phyloP scores from a whole-genome alignment of 2,888 invertebrate species.

The Hypercompe scribonia region DNA sequence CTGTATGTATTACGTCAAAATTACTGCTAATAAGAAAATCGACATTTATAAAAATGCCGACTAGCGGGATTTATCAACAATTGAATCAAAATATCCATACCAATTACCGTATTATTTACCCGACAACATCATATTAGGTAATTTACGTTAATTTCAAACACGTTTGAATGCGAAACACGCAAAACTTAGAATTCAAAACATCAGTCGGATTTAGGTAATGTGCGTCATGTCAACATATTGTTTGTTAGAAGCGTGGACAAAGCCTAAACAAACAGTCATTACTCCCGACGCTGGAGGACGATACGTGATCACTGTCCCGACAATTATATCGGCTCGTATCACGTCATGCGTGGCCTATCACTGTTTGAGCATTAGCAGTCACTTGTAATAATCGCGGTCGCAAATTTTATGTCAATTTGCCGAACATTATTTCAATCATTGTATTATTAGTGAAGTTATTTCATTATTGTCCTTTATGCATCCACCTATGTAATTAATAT shows the following conservation, averaged over 20 bases:
- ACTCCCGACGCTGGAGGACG: conserved; percentile 55
- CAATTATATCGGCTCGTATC: conserved; percentile 51
- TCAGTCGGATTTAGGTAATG: conserved; percentile 72
- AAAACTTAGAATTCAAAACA: conserved; percentile 60
- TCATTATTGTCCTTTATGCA: not conserved
- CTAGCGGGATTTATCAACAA: not conserved
- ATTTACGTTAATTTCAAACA: conserved; percentile 34
- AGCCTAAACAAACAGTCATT: conserved; percentile 82
- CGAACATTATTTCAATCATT: not conserved
- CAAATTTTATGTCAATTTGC: conserved; percentile 11
- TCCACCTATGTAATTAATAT: not conserved
- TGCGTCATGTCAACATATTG: conserved; percentile 70
- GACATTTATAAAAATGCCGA: not conserved
- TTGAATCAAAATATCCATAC: not conserved
- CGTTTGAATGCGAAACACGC: conserved; percentile 50
- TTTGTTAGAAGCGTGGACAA: conserved; percentile 60
- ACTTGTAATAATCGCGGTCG: conserved; percentile 46
- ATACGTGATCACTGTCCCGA: conserved; percentile 38
- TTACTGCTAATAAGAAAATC: not conserved
- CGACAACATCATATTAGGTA: not conserved
- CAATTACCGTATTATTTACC: not conserved
- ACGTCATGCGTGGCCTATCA: conserved; percentile 50
- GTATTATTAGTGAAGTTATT: not conserved
- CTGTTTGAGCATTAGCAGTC: conserved; percentile 49
- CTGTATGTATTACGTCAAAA: not conserved